Base-by-base conservation (phyloP, 1,140 invertebrate species). In the Drosophila equinoxialis region DNA sequence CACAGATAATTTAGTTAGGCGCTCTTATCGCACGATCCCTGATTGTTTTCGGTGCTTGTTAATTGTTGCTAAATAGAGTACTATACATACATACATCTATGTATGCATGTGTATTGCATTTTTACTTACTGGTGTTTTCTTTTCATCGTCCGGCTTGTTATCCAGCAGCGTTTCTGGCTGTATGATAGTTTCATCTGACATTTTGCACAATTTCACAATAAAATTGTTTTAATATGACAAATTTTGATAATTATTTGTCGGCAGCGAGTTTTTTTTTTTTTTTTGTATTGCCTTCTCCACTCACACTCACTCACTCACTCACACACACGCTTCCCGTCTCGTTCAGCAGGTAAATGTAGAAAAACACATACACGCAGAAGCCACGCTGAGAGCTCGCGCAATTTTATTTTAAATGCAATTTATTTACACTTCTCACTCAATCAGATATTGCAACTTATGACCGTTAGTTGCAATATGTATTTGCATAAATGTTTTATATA, bases 351-450 rank as follows among this genome's bases (percentile, higher is more conserved):
- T 77, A 87, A 83, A 74, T 85, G 77, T 64, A 85, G 63, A 84
- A 67, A 79, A 68, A 72, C 77, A 79, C 65, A 78, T 81, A 86
- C 82, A 76, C 65, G 74, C 81, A 86, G 78, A 86, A 79, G 83
- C 83, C 82, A 87, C 83, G 84, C 83, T 83, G 72, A 73, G 74
- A 76, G 74, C 67, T 83, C 83, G 80, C 77, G 84, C 84, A 87
- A 87, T 79, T 74, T 74, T 87, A 62, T 60, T 71, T 80, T 84
- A 72, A 84, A 74, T 71, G 65, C 58, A 57, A 51, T 65, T 78
- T 78, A 51, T 55, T 17, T 33, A 58, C 48, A 62, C 39, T 86
- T 71, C n/a, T 20, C 63, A 59, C 51, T 20, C 64, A 63, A 57
- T 26, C 10, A 26, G 61, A 60, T 20, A 59, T n/a, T 35, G 33